Base-by-base conservation (phyloP, 2,888 invertebrate genomes). In the Epistrophella euchroma region DNA sequence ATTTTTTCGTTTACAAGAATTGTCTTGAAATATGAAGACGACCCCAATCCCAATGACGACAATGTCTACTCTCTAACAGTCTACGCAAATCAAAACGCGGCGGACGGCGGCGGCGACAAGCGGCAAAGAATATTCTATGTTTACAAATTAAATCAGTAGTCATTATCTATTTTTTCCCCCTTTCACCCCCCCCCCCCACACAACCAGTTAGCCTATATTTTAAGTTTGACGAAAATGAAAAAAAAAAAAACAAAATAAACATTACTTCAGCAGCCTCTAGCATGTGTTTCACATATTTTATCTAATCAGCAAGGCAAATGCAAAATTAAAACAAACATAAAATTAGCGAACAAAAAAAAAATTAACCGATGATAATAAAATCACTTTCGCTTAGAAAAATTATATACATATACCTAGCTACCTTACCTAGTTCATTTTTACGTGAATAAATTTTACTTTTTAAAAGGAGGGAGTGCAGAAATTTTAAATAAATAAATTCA, bases 291-390 rank as follows among this genome's bases (percentile, higher is more conserved):
- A 52, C 77, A 52, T 37, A 73, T 77, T 73, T 72, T 60, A 45
- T 77, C 82, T 82, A 77, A 82, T 82, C 82, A 82, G 58, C 50
- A 73, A 77, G 37, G 45, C 72, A 82, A 43, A 77, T 68, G 71
- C 64, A 35, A 68, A 71, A 71, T 74, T 55, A 43, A 68, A 72
- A 45, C 62, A 62, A 60, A 62, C 73, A 7, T 40, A 17, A 40
- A 45, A 35, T 58, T 58, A 35, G 35, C 35, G 13, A 22, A 37
- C 11, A 22, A 40, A 22, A 19, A 19, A 47, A 55, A 17, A 37
- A 3, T n/a, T 13, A 55, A 81, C 4, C 6, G 35, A 71, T 62
- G 56, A 75, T n/a, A 81, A 76, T 70, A 70, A 58, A 76, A 71
- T 82, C 81, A 76, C 76, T 82, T 82, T 82, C 71, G 64, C 28